These are phyloP conservation scores for Epinotia ramella DNA, from an alignment of 2,888 invertebrate species.

Conservation along the genomic window DNA sequence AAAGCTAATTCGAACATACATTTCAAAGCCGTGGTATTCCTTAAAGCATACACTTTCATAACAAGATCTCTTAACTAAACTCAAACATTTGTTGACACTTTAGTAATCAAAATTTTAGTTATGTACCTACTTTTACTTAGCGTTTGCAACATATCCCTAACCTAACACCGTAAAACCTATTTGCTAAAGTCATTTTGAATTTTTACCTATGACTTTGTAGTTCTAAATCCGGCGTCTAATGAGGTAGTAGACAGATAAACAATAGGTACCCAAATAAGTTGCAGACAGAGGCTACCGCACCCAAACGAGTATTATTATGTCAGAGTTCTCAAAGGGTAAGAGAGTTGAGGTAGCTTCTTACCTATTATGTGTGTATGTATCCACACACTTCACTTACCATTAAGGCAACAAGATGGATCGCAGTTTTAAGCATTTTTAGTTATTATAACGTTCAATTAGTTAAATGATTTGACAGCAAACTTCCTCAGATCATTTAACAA, in stretches of 20 bases:
- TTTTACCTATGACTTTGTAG: not conserved
- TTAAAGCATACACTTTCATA: not conserved
- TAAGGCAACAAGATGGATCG: slow-evolving; percentile 21
- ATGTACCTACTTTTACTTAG: too few relatives aligned
- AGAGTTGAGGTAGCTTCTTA: not conserved
- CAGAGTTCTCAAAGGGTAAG: not conserved
- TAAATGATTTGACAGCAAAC: slow-evolving; percentile 2
- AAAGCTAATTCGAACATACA: not conserved
- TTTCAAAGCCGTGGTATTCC: not conserved
- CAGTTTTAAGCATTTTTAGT: slow-evolving; percentile 19
- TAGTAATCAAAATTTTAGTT: too few relatives aligned
- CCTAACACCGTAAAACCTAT: not conserved
- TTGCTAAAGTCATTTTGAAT: not conserved
- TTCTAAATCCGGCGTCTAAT: not conserved
- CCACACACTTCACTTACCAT: slow-evolving; percentile 25
- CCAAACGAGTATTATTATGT: not conserved
- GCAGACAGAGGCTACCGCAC: slow-evolving; percentile 1
- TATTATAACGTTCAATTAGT: not conserved
- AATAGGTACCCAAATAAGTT: not conserved
- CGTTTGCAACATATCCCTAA: too few relatives aligned
- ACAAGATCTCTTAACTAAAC: too few relatives aligned
- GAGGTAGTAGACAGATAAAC: not conserved
- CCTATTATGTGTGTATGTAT: not conserved
- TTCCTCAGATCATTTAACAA: not conserved
- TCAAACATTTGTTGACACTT: too few relatives aligned